A percentile compares a stretch with the other conserved stretches of the same genome.
These are phyloP conservation scores for Falco biarmicus DNA, from an alignment of 2,797 vertebrate species.

Conservation along the genomic window DNA sequence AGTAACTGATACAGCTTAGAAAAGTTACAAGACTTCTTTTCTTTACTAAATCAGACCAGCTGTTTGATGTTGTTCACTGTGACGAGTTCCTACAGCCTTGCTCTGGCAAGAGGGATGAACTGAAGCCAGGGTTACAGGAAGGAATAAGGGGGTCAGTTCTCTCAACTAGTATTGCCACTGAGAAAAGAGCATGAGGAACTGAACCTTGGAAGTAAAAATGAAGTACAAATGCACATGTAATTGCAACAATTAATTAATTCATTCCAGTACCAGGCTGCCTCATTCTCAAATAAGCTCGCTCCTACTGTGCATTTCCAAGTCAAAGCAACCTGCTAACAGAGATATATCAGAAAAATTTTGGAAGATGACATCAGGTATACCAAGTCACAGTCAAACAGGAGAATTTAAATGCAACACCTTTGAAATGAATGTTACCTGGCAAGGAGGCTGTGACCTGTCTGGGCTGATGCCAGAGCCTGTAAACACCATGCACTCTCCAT, in stretches of 20 bases:
- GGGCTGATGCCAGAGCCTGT: background rate
- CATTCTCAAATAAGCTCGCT: background rate
- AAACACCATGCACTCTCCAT: background rate
- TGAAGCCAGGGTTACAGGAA: background rate
- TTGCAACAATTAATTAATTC: background rate
- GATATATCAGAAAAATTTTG: background rate
- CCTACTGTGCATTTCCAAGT: background rate
- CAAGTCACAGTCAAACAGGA: background rate
- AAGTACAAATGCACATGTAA: background rate
- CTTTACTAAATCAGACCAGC: background rate
- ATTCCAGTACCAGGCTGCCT: background rate
- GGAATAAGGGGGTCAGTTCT: background rate
- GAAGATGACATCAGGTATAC: background rate
- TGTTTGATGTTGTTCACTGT: background rate
- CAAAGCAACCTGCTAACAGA: constrained; percentile 7
- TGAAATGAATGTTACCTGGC: background rate
- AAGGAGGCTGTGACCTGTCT: background rate
- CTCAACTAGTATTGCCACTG: background rate
- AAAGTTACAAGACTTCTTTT: background rate
- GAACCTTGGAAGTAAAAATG: background rate
- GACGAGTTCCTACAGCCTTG: background rate
- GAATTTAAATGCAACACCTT: background rate
- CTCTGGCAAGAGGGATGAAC: background rate
- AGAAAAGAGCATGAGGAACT: background rate
- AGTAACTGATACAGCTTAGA: background rate